Base-by-base conservation (phyloP, 2,113 vertebrate genomes). In the Ammospiza nelsoni region DNA sequence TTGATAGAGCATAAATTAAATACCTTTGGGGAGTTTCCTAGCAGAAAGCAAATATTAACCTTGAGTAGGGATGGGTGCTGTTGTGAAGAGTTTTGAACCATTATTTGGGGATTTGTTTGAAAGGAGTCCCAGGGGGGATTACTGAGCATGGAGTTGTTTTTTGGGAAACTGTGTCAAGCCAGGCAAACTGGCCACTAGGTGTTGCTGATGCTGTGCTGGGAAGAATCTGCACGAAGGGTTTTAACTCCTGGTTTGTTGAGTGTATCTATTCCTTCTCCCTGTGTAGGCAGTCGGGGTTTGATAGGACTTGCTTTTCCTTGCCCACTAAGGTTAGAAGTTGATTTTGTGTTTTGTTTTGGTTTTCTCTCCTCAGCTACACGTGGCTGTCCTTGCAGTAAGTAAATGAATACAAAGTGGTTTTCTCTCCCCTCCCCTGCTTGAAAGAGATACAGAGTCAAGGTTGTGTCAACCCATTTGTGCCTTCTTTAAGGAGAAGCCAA, bases 381-480 rank as follows among this genome's bases (percentile, higher is more conserved):
- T 98, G 74, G 98, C 98, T 83, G 86, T 98, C 49, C 96, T 98
- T 39, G 95, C 96, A 65, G 98, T 98, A 97, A 98, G 98, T 98
- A 94, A 55, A 89, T 67, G 16, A 93, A 61, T 76, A n/a, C 84
- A 84, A 71, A 51, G 37, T 17, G 4, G 8, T 91, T 35, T 81
- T 73, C 37, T 74, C 43, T 57, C 49, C 37, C 57, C 37, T 24
- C 35, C 33, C 13, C 19, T 68, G 46, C 59, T 52, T 69, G 62
- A 65, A 25, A 87, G 41, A 92, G 37, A 59, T 66, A 67, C 0
- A 5, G 74, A 86, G 71, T 68, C 63, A 92, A 67, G 74, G 69
- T 77, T 67, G 85, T 75, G 63, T 49, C 49, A 74, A 63, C 35
- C 63, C 29, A 9, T 51, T 63, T 74, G 41, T 87, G 73, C 11